A percentile compares a stretch with the other conserved stretches of the same genome.
These are phyloP conservation scores for Phrynosoma platyrhinos DNA, from an alignment of 2,113 vertebrate species.

Conservation along the genomic window DNA sequence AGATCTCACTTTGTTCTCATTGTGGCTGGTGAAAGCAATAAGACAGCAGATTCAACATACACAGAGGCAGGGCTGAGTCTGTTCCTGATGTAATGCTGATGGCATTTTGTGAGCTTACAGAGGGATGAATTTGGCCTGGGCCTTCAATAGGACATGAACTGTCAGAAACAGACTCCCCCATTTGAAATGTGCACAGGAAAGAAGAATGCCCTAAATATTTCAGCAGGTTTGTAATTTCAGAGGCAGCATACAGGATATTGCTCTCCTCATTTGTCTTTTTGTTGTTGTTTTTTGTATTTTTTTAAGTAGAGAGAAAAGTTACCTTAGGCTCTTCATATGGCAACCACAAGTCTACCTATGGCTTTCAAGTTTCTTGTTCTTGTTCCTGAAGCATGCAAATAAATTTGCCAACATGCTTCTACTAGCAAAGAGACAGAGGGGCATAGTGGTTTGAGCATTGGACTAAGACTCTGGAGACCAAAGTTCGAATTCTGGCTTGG, in stretches of 20 bases:
- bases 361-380: slow-evolving; percentile 13
- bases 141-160: slow-evolving; percentile 49
- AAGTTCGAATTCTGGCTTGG: no score
- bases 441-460: no score
- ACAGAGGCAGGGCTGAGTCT: background rate
- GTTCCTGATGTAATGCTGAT: slow-evolving; percentile 29
- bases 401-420: slow-evolving; percentile 38
- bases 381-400: slow-evolving; percentile 45
- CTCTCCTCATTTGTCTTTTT: background rate
- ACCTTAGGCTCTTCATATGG: slow-evolving; percentile 53
- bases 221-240: slow-evolving; percentile 65
- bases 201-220: slow-evolving; percentile 68
- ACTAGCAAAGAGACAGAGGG: slow-evolving; percentile 18
- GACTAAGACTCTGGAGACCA: no score
- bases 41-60: slow-evolving; percentile 29
- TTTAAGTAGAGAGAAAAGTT: slow-evolving; percentile 63
- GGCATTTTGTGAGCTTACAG: slow-evolving; percentile 52
- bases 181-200: slow-evolving; percentile 62
- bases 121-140: slow-evolving; percentile 42
- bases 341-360: slow-evolving; percentile 45
- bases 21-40: slow-evolving; percentile 38
- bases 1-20: slow-evolving; percentile 54
- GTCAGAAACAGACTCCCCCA: slow-evolving; percentile 53
- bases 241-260: slow-evolving; percentile 1
- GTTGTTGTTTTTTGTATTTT: slow-evolving; percentile 51